A percentile compares a stretch with the other conserved stretches of the same genome.
Conservation (phyloP, 92 coral and sea anemone species). For the Parazoanthus darwini region DNA sequence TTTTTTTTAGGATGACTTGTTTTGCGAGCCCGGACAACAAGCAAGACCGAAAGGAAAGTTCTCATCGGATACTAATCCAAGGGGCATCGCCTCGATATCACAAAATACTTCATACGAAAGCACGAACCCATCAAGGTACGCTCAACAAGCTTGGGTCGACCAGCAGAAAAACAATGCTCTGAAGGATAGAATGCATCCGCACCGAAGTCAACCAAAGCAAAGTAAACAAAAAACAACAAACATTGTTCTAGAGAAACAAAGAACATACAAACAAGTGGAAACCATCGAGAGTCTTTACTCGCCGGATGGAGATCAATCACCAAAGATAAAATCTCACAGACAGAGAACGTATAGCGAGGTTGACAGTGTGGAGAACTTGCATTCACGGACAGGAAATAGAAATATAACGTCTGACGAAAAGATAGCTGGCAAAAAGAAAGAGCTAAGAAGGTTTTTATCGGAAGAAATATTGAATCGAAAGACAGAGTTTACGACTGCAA, state of each 20-base stretch:
- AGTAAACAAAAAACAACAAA: conserved; percentile 40
- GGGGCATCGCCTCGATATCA: background rate
- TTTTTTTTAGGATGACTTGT: conserved; percentile 4
- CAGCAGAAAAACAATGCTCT: background rate
- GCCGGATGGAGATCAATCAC: conserved; percentile 15
- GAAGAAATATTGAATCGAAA: background rate
- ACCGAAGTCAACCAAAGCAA: background rate
- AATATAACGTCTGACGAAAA: conserved; percentile 9
- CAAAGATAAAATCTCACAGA: conserved; percentile 51
- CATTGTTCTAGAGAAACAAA: conserved; percentile 20
- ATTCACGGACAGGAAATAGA: conserved; percentile 32
- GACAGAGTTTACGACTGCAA: background rate
- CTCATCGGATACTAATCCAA: background rate
- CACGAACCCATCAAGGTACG: background rate
- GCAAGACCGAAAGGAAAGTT: background rate
- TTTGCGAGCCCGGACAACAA: background rate
- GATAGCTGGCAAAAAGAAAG: background rate
- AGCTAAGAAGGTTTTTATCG: background rate
- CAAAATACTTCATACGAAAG: background rate
- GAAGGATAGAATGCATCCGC: background rate
- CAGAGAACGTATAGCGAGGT: conserved; percentile 73
- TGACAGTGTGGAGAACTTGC: conserved; percentile 62
- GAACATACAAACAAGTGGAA: conserved; percentile 28
- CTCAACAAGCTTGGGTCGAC: conserved; percentile 22
- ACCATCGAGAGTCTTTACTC: conserved; percentile 2